Evolutionary conservation across 53 echinoderm and acorn worm genomes (phyloP).

Genomic region (Hippasteria phrygiana): DNA sequence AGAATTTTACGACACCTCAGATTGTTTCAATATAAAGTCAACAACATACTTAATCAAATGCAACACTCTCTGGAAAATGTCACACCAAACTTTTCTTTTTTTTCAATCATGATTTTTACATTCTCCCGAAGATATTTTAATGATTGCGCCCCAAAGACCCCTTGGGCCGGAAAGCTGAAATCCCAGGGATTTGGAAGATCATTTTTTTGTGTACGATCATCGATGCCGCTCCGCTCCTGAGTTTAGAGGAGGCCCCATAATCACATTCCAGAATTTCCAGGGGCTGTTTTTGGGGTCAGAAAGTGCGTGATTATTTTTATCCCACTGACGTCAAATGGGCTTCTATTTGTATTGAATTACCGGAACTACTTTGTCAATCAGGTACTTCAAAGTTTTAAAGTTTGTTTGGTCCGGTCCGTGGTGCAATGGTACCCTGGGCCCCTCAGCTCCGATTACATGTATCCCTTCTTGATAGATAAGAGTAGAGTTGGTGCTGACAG

Average conservation of each 20-base stretch:
- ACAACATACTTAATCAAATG: too few species aligned
- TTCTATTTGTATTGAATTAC: not conserved
- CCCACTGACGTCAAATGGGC: slow-evolving; percentile 7
- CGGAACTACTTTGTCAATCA: not conserved
- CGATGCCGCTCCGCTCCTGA: not conserved
- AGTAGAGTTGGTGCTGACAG: not conserved
- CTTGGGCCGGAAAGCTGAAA: not conserved
- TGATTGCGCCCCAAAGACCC: not conserved
- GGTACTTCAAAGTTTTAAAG: too few species aligned
- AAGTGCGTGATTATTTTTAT: not conserved
- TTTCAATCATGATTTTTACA: not conserved
- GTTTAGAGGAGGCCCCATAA: not conserved
- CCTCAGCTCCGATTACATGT: too few species aligned
- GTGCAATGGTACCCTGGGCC: too few species aligned
- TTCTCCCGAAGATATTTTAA: not conserved
- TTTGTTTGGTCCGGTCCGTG: too few species aligned
- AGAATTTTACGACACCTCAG: too few species aligned
- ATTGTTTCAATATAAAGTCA: too few species aligned
- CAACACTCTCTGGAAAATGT: too few species aligned
- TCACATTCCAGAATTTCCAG: not conserved
- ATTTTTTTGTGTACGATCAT: not conserved
- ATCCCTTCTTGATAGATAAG: not conserved
- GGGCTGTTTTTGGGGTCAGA: not conserved
- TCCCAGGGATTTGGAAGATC: not conserved
- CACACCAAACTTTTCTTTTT: not conserved